A percentile compares a stretch with the other conserved stretches of the same genome.
Evolutionary conservation across 2,113 vertebrate species (phyloP).

Genomic region (Macquaria ambigua): DNA sequence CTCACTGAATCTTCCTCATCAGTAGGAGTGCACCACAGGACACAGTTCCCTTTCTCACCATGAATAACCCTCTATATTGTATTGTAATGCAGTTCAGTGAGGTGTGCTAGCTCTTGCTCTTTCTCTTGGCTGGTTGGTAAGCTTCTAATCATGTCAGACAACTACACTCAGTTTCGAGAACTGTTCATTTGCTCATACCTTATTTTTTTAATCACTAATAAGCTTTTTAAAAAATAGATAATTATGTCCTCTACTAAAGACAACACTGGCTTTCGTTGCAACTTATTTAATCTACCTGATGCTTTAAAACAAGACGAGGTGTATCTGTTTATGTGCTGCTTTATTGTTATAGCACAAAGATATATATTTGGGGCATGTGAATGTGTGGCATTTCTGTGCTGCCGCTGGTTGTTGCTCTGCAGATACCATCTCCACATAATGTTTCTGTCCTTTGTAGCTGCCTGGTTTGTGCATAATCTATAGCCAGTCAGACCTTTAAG

Average conservation of each 20-base stretch:
- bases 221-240: not conserved
- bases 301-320: constrained; percentile 20
- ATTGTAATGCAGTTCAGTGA: constrained; percentile 25
- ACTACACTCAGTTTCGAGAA: not conserved
- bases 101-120: not conserved
- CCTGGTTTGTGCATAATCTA: constrained; percentile 51
- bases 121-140: constrained; percentile 22
- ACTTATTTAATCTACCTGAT: not conserved
- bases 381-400: constrained; percentile 38
- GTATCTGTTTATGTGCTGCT: not conserved
- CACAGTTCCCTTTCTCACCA: constrained; percentile 40
- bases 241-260: not conserved
- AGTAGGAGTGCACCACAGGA: constrained; percentile 52
- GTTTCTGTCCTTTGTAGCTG: constrained; percentile 43
- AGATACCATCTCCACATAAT: constrained; percentile 43
- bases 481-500: constrained; percentile 44
- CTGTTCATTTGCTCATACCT: constrained; percentile 14
- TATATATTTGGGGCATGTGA: constrained; percentile 41
- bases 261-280: not conserved
- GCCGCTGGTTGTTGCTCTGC: constrained; percentile 15
- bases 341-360: constrained; percentile 40
- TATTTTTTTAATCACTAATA: not conserved
- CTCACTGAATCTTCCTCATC: constrained; percentile 58
- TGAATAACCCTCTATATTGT: constrained; percentile 36
- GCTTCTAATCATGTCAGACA: constrained; percentile 24